Conservation (phyloP, 37 sponge, comb jelly and placozoan genomes). For the Eunapius fragilis region DNA sequence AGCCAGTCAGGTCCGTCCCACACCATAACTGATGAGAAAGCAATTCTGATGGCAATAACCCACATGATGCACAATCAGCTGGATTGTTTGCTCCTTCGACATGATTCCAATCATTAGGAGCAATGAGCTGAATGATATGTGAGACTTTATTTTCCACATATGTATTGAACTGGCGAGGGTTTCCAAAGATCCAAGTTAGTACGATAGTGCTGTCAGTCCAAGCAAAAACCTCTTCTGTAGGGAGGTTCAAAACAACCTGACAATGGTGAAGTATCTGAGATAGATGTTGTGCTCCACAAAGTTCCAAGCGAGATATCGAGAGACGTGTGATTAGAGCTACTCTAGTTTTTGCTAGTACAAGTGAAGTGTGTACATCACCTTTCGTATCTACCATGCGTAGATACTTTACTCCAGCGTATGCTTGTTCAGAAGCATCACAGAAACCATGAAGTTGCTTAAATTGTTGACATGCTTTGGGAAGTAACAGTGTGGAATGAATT, state of each 20-base stretch:
- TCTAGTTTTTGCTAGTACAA: constrained; percentile 19
- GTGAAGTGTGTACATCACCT: constrained; percentile 14
- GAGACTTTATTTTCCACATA: constrained; percentile 25
- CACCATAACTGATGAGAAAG: constrained; percentile 31
- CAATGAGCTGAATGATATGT: constrained; percentile 16
- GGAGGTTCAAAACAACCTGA: constrained; percentile 12
- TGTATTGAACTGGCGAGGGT: constrained; percentile 23
- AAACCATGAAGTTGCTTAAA: constrained; percentile 26
- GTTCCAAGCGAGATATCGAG: constrained; percentile 16
- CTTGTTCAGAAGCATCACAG: constrained; percentile 32
- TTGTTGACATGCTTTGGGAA: too few species aligned
- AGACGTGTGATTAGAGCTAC: constrained; percentile 19
- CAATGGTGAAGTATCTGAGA: constrained; percentile 18
- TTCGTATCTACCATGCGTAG: constrained; percentile 21
- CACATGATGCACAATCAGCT: constrained; percentile 45
- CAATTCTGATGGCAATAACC: constrained; percentile 38
- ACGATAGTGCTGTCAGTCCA: constrained; percentile 32
- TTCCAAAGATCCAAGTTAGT: constrained; percentile 11
- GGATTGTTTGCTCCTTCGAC: too few species aligned
- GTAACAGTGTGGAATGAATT: too few species aligned
- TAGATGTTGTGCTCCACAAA: constrained; percentile 15
- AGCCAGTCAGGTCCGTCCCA: constrained; percentile 38
- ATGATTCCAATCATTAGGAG: constrained; percentile 18
- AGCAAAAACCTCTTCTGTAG: neutral
- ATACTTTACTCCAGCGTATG: constrained; percentile 29